Evolutionary conservation across 2,888 invertebrate species (phyloP), one percentile per base, ranked within the genome.

Genomic region (Catonia carolina): DNA sequence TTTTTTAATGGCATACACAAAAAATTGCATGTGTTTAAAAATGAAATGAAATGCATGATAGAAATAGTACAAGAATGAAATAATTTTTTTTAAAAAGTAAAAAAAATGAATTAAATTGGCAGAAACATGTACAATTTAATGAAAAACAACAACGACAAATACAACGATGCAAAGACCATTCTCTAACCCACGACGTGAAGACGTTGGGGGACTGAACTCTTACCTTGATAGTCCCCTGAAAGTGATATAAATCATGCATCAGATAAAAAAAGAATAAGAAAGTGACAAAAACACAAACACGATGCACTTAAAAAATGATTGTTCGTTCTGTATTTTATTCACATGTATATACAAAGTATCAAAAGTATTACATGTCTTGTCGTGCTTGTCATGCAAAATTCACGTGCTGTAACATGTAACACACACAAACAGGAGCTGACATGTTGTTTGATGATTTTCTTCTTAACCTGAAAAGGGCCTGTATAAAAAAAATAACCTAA

Each of bases 211-310:
- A 58, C 58, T 53, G 49, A 35, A 22, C 12, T 41, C 58, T 58
- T 58, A 58, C 58, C 58, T 57, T 31, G 20, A 33, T 36, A 53
- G 58, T 58, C 58, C 58, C 58, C 58, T 15, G 49, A 45, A 20
- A 45, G 12, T 23, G 45, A n/a, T n/a, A n/a, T n/a, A n/a, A 37
- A 23, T 45, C 58, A 58, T 58, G 53, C 58, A 58, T 48, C 37
- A 50, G 41, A 42, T 35, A 37, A 27, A 52, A 27, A 57, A 45
- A 56, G 23, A 6, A 41, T 41, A 41, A 20, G 20, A 41, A 22
- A 45, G 23, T 23, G 45, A 45, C 27, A 27, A 45, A 17, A 57
- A 31, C 39, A 37, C 20, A 37, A 37, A 31, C 58, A 58, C 50
- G 50, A 58, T 58, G 58, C 58, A 58, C 39, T 42, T 42, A n/a